These are phyloP conservation scores for Cistogaster globosa DNA, from an alignment of 2,888 invertebrate species.

Conservation along the genomic window DNA sequence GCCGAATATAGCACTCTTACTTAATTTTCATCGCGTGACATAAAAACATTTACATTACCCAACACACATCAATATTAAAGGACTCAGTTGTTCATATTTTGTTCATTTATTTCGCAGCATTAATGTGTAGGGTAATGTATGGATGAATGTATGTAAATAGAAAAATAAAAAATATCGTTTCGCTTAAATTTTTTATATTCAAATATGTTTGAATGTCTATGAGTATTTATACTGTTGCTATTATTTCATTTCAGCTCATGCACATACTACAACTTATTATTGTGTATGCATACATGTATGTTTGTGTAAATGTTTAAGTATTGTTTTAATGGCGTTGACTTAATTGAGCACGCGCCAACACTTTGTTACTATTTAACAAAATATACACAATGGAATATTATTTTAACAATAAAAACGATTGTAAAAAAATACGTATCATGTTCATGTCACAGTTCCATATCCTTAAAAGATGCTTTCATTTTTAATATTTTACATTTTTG, in stretches of 20 bases:
- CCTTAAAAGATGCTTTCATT: background rate
- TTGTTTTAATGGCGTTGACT: slow-evolving; percentile 62
- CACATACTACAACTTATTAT: background rate
- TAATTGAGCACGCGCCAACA: slow-evolving; percentile 77
- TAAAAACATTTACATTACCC: slow-evolving; percentile 61
- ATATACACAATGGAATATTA: slow-evolving; percentile 56
- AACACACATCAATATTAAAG: slow-evolving; percentile 54
- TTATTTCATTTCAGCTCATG: background rate
- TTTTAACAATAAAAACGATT: background rate
- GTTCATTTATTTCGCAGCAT: slow-evolving; percentile 22
- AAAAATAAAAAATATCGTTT: background rate
- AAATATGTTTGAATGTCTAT: background rate
- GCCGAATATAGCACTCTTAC: too few species aligned
- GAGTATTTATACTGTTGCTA: slow-evolving; percentile 41
- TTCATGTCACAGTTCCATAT: background rate
- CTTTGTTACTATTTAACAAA: slow-evolving; percentile 74
- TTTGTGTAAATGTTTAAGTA: background rate
- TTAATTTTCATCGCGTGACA: slow-evolving; percentile 69
- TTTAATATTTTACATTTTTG: background rate
- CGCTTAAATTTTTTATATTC: background rate
- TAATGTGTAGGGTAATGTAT: background rate
- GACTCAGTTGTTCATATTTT: slow-evolving; percentile 37
- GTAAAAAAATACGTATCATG: background rate
- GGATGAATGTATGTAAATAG: too few species aligned
- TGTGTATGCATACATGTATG: too few species aligned